phyloP scores from a whole-genome alignment of 2,113 vertebrate species.

The Colinus virginianus region DNA sequence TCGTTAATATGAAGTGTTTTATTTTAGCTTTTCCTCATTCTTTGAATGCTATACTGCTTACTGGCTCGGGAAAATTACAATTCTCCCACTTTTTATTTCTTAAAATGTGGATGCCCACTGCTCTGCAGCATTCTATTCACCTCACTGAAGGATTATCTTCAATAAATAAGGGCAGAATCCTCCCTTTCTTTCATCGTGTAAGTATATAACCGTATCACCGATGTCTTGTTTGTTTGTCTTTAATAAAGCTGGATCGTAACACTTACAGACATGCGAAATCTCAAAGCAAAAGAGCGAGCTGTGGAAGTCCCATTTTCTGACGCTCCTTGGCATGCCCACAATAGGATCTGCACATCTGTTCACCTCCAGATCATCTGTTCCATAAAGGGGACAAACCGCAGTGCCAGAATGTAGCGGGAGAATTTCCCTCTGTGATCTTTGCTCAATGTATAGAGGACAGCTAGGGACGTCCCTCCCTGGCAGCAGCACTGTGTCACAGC shows the following conservation, averaged over 20 bases:
- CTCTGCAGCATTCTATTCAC: neutral
- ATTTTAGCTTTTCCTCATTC: neutral
- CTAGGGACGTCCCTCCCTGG: neutral
- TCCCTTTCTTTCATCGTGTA: neutral
- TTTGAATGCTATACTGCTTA: neutral
- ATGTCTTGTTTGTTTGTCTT: neutral
- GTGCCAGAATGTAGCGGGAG: neutral
- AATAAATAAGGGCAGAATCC: neutral
- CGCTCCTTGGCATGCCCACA: neutral
- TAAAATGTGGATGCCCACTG: neutral
- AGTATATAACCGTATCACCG: rapidly evolving
- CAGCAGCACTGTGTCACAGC: rapidly evolving
- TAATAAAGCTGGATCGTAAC: neutral
- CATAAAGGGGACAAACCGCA: neutral
- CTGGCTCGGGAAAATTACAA: neutral
- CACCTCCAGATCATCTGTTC: neutral
- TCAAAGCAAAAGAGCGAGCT: neutral
- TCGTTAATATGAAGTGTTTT: neutral
- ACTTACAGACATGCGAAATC: neutral
- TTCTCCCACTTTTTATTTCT: neutral
- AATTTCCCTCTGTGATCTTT: neutral
- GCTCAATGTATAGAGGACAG: neutral
- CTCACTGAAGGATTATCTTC: neutral
- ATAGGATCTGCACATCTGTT: neutral
- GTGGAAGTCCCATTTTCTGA: neutral